phyloP scores from a whole-genome alignment of 2,888 invertebrate genomes.

The Drosophila heteroneura region DNA sequence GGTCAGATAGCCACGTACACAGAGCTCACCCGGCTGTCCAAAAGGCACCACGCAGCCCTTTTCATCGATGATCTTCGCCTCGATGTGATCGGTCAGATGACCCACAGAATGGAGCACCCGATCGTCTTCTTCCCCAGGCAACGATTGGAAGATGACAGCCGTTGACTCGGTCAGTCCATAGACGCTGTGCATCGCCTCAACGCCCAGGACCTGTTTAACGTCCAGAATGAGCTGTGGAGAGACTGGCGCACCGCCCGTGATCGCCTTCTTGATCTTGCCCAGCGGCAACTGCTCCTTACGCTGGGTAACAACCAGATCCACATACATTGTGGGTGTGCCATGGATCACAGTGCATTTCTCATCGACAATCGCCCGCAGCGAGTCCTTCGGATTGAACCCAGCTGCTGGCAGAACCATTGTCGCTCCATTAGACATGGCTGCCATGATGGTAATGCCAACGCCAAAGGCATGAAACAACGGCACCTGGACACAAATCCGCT shows the following conservation, averaged over 20 bases:
- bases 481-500: slow-evolving; percentile 88
- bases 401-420: slow-evolving; percentile 88
- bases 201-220: slow-evolving; percentile 85
- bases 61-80: slow-evolving; percentile 88
- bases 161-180: slow-evolving; percentile 88
- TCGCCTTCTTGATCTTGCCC: slow-evolving; percentile 86
- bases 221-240: slow-evolving; percentile 88
- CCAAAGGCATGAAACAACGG: slow-evolving; percentile 95
- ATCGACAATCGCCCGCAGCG: slow-evolving; percentile 88
- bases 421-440: slow-evolving; percentile 87
- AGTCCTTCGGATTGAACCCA: slow-evolving; percentile 87
- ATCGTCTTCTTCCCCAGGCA: slow-evolving; percentile 85
- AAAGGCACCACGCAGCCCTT: slow-evolving; percentile 88
- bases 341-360: slow-evolving; percentile 91
- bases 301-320: slow-evolving; percentile 89
- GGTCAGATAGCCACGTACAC: slow-evolving; percentile 89
- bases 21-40: slow-evolving; percentile 90
- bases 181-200: slow-evolving; percentile 86
- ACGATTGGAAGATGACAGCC: slow-evolving; percentile 86
- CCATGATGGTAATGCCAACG: slow-evolving; percentile 88
- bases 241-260: slow-evolving; percentile 91
- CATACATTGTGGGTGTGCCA: slow-evolving; percentile 95
- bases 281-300: slow-evolving; percentile 85
- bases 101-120: slow-evolving; percentile 87
- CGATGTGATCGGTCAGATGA: slow-evolving; percentile 86